phyloP scores from a whole-genome alignment of 1,140 invertebrate species.

The Stenopsyche tienmushanensis region DNA sequence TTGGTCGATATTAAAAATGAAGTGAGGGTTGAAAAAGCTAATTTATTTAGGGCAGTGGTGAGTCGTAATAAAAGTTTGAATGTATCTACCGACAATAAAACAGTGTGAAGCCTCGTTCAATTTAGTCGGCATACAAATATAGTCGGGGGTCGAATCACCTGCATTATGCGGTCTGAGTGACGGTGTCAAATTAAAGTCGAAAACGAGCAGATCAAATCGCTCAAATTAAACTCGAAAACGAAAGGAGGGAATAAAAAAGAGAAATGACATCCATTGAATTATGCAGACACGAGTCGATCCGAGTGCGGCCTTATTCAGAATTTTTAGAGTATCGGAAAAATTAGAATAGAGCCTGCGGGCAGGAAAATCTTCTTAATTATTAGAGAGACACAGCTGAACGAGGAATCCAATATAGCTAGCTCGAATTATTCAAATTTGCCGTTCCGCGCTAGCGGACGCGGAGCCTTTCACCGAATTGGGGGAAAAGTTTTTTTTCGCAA shows the following conservation, averaged over 20 bases:
- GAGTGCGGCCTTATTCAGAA: slow-evolving; percentile 27
- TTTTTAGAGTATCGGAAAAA: slow-evolving; percentile 4
- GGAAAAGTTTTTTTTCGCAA: slow-evolving; percentile 12
- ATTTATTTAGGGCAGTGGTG: too few relatives aligned
- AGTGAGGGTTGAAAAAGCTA: too few relatives aligned
- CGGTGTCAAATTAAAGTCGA: too few relatives aligned
- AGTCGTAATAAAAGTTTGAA: too few relatives aligned
- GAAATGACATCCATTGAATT: slow-evolving; percentile 41
- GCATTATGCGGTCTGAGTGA: too few relatives aligned
- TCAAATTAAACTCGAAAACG: background rate
- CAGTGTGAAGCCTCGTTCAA: too few relatives aligned
- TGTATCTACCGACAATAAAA: too few relatives aligned
- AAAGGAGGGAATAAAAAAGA: too few relatives aligned
- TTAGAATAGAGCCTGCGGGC: slow-evolving; percentile 11
- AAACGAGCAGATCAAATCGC: background rate
- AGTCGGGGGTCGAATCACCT: too few relatives aligned
- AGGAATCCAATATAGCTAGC: slow-evolving; percentile 38
- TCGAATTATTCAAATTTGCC: slow-evolving; percentile 39
- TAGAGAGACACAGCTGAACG: slow-evolving; percentile 32
- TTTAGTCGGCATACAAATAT: too few relatives aligned
- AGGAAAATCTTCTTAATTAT: slow-evolving; percentile 41
- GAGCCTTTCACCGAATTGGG: background rate
- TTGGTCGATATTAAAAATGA: too few relatives aligned
- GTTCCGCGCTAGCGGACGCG: slow-evolving; percentile 31
- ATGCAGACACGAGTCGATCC: slow-evolving; percentile 42